phyloP scores from a whole-genome alignment of 2,888 invertebrate genomes.

The Vanessa cardui region DNA sequence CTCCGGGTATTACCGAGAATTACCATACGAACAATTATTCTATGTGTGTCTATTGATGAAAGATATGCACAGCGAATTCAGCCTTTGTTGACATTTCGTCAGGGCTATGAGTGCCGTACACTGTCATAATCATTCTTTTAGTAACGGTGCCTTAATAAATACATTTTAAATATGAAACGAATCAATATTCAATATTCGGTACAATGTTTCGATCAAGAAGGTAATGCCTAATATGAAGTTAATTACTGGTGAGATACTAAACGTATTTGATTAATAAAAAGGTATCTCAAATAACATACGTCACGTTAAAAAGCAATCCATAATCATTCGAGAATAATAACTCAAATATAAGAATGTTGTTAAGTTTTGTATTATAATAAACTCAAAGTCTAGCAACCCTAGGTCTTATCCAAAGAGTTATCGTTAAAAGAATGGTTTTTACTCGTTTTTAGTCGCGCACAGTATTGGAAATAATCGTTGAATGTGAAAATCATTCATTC shows the following conservation, averaged over 20 bases:
- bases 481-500: not conserved
- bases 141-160: too few relatives aligned
- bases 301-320: too few relatives aligned
- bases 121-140: not conserved
- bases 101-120: not conserved
- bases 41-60: slow-evolving; percentile 25
- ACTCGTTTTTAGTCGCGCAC: not conserved
- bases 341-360: too few relatives aligned
- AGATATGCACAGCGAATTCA: slow-evolving; percentile 10
- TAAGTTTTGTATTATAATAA: too few relatives aligned
- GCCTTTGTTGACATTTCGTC: slow-evolving; percentile 11
- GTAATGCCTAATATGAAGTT: too few relatives aligned
- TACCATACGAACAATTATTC: slow-evolving; percentile 43
- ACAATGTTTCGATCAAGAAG: too few relatives aligned
- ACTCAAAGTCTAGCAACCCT: not conserved
- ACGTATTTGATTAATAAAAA: too few relatives aligned
- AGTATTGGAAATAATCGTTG: not conserved
- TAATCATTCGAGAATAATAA: too few relatives aligned
- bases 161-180: too few relatives aligned
- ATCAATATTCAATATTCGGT: too few relatives aligned
- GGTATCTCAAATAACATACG: too few relatives aligned
- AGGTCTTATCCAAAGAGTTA: slow-evolving; percentile 1
- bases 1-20: slow-evolving; percentile 52
- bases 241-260: too few relatives aligned
- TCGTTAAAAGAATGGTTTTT: not conserved